These are phyloP conservation scores for Cheilosia vernalis DNA, from an alignment of 2,888 invertebrate genomes.

Conservation along the genomic window DNA sequence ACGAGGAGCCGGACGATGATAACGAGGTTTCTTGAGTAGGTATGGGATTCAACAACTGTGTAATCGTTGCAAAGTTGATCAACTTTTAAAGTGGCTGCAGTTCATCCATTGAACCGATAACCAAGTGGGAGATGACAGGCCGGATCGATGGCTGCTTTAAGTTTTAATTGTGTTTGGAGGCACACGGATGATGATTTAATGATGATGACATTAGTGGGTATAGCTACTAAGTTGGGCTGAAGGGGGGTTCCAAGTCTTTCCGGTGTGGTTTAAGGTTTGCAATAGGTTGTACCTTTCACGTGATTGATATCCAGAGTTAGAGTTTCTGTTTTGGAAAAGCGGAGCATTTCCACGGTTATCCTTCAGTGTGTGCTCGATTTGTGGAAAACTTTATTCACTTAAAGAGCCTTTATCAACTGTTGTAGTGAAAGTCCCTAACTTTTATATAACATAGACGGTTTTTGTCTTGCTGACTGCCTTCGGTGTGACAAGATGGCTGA, in stretches of 20 bases:
- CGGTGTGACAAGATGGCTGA: no score
- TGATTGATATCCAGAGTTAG: no score
- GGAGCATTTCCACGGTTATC: no score
- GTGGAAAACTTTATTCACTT: no score
- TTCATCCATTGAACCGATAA: conserved; percentile 50
- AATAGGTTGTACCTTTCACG: no score
- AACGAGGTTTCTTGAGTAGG: conserved; percentile 58
- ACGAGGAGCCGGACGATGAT: conserved; percentile 23
- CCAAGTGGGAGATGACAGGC: conserved; percentile 63
- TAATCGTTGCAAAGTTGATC: conserved; percentile 70
- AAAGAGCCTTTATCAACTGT: no score
- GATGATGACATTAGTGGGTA: conserved; percentile 32
- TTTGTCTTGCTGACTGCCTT: no score
- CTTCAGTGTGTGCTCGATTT: no score
- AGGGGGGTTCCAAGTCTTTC: neutral
- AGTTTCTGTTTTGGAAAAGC: no score
- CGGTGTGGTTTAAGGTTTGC: no score
- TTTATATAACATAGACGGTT: no score
- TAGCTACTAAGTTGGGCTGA: neutral
- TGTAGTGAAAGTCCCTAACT: no score
- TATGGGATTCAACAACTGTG: conserved; percentile 64
- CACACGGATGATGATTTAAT: conserved; percentile 42
- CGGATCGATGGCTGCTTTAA: conserved; percentile 63
- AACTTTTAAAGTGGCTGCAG: conserved; percentile 70
- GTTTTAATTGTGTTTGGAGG: conserved; percentile 70